Base-by-base conservation (phyloP, 1,140 invertebrate species). In the Zeugodacus cucurbitae region DNA sequence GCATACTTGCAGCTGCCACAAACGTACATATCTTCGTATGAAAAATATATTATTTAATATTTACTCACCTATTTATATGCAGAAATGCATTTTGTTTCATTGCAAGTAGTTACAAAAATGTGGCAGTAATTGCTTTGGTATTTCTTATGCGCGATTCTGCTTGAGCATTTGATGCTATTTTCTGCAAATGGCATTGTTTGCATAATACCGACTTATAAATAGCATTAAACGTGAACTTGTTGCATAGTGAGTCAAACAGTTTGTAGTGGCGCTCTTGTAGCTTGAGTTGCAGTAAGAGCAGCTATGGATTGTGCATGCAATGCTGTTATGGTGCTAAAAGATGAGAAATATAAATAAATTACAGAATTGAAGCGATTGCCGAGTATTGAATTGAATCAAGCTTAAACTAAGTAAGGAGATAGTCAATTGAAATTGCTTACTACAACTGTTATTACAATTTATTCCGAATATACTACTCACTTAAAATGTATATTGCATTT, bases 141-240 rank as follows among this genome's bases (percentile, higher is more conserved):
- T 44, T 82, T 48, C 44, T 48, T 82, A 10, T 14, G 34, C 20
- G 4, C 74, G 8, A 8, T 82, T 2, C 37, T 48, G 44, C 34
- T 82, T 48, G 44, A 54, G 22, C 34, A 48, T n/a, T 44, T 44
- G 17, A 11, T 17, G 26, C 41, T 48, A 26, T 48, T 82, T 17
- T 26, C 8, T 48, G 74, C 37, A 82, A 82, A 82, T 82, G 74
- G 74, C 41, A 10, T 82, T 82, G 74, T 48, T 82, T 82, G n/a
- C 74, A 82, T 82, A 82, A 82, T 82, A 82, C 74, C 22, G 74
- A 82, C 41, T 82, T 82, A 82, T 48, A 82, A 48, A 82, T 82
- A 48, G 26, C n/a, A 44, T 82, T 82, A 48, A 48, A 41, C 22
- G 44, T 82, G 74, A 82, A 82, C 74, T 82, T 82, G 74, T 82